Conservation (phyloP, 1,140 invertebrate genomes). For the Sitophilus oryzae region DNA sequence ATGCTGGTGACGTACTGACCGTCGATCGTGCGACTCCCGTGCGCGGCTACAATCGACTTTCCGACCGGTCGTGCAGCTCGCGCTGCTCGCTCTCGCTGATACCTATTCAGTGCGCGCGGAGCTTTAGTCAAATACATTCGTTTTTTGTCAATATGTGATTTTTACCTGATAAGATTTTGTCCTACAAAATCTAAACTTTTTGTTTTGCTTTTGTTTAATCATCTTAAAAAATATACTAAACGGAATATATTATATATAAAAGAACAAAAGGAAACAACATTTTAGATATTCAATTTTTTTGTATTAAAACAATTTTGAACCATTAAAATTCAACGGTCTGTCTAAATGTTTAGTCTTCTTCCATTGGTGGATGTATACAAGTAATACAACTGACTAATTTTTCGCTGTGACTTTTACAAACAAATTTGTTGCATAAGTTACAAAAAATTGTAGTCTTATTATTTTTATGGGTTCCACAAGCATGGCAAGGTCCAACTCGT, state of each 20-base stretch:
- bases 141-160: too few relatives aligned
- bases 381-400: slow-evolving; percentile 13
- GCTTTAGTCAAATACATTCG: too few relatives aligned
- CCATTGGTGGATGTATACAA: slow-evolving; percentile 6
- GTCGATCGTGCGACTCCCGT: too few relatives aligned
- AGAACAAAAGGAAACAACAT: neutral
- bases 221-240: neutral
- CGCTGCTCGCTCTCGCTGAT: too few relatives aligned
- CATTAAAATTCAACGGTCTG: too few relatives aligned
- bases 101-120: too few relatives aligned
- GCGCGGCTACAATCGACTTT: too few relatives aligned
- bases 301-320: neutral
- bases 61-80: too few relatives aligned
- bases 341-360: too few relatives aligned
- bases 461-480: slow-evolving; percentile 19
- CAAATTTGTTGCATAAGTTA: slow-evolving; percentile 14
- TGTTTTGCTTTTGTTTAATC: neutral
- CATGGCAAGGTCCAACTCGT: slow-evolving; percentile 5
- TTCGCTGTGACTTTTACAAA: slow-evolving; percentile 20
- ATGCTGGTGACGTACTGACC: too few relatives aligned
- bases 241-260: neutral
- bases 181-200: neutral
- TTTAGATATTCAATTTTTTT: neutral
- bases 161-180: too few relatives aligned
- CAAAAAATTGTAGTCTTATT: slow-evolving; percentile 14